phyloP scores from a whole-genome alignment of 2,113 vertebrate species.

The Falcunculus frontatus region DNA sequence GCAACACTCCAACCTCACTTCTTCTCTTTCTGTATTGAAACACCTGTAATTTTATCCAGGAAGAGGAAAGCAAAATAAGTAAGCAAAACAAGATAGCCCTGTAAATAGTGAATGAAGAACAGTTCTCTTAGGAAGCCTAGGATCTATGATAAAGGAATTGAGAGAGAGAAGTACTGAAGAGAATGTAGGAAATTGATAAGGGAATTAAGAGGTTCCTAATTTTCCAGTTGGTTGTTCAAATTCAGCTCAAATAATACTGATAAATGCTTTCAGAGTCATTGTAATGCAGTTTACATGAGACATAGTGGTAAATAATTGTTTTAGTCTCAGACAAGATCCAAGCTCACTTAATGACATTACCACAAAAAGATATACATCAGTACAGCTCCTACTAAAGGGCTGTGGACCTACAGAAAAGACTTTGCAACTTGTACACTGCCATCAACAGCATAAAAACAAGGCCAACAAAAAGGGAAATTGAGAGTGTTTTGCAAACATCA shows the following conservation, averaged over 20 bases:
- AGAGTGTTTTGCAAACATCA: background rate
- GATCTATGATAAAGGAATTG: background rate
- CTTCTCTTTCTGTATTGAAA: background rate
- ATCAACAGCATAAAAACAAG: background rate
- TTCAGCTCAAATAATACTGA: background rate
- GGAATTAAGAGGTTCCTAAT: background rate
- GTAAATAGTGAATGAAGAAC: background rate
- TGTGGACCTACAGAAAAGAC: background rate
- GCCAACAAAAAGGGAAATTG: background rate
- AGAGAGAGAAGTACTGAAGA: background rate
- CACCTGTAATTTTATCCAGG: background rate
- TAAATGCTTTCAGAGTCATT: background rate
- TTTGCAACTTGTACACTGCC: background rate
- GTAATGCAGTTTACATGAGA: background rate
- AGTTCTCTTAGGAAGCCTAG: background rate
- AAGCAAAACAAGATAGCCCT: background rate
- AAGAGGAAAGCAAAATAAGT: background rate
- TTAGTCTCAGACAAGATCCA: background rate
- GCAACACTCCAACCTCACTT: background rate
- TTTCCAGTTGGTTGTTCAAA: background rate
- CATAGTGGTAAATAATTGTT: background rate
- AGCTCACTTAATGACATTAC: background rate
- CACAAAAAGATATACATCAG: background rate
- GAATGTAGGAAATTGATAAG: background rate
- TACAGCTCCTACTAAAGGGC: background rate